phyloP scores from a whole-genome alignment of 2,113 vertebrate genomes.

The Corvus moneduloides region DNA sequence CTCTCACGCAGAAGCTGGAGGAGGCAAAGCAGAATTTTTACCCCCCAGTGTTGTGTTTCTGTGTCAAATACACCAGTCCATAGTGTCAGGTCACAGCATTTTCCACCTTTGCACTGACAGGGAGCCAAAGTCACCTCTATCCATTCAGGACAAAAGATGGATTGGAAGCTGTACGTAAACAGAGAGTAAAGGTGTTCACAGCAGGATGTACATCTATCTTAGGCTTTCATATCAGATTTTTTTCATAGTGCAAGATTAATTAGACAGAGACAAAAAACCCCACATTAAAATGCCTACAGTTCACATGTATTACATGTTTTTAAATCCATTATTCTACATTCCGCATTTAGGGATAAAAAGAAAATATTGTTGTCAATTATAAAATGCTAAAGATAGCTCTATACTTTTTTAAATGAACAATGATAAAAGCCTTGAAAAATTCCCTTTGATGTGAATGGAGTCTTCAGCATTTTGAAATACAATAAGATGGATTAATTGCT shows the following conservation, averaged over 20 bases:
- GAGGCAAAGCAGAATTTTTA: neutral
- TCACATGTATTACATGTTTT: slow-evolving; percentile 28
- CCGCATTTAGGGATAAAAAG: slow-evolving; percentile 46
- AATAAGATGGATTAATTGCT: slow-evolving; percentile 90
- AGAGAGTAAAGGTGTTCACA: slow-evolving; percentile 13
- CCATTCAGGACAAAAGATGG: neutral
- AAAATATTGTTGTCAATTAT: slow-evolving; percentile 70
- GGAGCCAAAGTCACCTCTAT: neutral
- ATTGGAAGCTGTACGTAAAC: neutral
- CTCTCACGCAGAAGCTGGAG: neutral
- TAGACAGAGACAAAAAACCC: neutral
- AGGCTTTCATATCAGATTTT: slow-evolving; percentile 10
- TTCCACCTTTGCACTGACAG: neutral
- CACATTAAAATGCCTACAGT: slow-evolving; percentile 46
- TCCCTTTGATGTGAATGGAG: slow-evolving; percentile 89
- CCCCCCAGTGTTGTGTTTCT: neutral
- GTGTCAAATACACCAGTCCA: neutral
- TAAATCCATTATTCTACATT: slow-evolving; percentile 63
- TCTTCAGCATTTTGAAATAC: slow-evolving; percentile 85
- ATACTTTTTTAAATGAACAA: slow-evolving; percentile 76
- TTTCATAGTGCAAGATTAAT: slow-evolving; percentile 39
- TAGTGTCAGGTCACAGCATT: neutral
- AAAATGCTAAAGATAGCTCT: slow-evolving; percentile 76
- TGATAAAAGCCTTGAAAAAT: slow-evolving; percentile 79
- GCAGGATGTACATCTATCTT: neutral